Base-by-base conservation (phyloP, 2,888 invertebrate species). In the Holacanthella duospinosa region DNA sequence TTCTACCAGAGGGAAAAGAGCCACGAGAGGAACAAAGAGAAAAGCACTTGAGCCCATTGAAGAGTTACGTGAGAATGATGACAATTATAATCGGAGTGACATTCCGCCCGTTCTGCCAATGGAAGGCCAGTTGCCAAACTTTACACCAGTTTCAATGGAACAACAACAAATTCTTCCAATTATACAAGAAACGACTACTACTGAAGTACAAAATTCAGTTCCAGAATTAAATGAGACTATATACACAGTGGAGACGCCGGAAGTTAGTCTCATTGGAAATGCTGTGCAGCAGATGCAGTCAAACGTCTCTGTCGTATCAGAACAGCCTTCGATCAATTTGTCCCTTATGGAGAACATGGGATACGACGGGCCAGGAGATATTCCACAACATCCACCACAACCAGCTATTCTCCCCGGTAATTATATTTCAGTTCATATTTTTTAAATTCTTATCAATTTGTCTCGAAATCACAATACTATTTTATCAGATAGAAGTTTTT, bases 311-410 rank as follows among this genome's bases (percentile, higher is more conserved):
- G 36, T 16, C 36, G 36, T 36, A 36, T 9, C 9, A 59, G 4
- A 60, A 53, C 48, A 27, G n/a, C 58, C 53, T 55, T 29, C 55
- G 26, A 63, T 70, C 43, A 68, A 71, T 54, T 65, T 69, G 66
- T 59, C 71, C 19, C 64, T 71, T 63, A 83, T 84, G 83, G 83
- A 83, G 72, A 83, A 83, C 73, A 82, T 83, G 82, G 83, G 83
- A 60, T 84, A 83, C 69, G 72, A 72, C 55, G 72, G 68, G 26
- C 61, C 67, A 6, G 61, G 65, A 3, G 68, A 69, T 54, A 81
- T 81, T 75, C n/a, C n/a, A n/a, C 80, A 82, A 75, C 82, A 82
- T 71, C 62, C 73, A 59, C 55, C 53, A 21, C 60, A 57, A 16
- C 60, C 29, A 27, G 24, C 44, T 28, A 55, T 59, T 48, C 61